Conservation (phyloP, 2,113 vertebrate species). For the Marcusenius ussheri region DNA sequence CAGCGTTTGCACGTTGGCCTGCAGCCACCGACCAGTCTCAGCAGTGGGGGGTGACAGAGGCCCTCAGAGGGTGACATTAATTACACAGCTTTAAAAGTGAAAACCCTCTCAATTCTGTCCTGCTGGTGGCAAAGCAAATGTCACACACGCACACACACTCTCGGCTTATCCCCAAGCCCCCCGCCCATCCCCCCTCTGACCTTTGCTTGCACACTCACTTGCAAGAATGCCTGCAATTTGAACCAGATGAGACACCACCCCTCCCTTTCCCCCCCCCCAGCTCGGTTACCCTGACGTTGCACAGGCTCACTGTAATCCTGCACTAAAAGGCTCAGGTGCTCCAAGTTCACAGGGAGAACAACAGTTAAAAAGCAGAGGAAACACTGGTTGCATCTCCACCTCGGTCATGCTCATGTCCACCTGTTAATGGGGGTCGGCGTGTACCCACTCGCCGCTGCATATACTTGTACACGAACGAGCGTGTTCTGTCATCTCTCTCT, state of each 20-base stretch:
- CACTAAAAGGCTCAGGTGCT: neutral
- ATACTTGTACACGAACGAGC: neutral
- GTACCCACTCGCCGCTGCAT: neutral
- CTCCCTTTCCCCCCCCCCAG: neutral
- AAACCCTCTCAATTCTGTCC: neutral
- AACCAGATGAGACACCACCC: constrained; percentile 54
- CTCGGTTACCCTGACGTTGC: neutral
- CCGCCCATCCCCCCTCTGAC: constrained; percentile 46
- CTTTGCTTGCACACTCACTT: constrained; percentile 57
- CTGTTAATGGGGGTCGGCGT: neutral
- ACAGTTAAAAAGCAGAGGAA: neutral
- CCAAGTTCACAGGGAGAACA: neutral
- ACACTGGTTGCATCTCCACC: neutral
- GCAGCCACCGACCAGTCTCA: neutral
- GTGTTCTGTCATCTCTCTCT: neutral
- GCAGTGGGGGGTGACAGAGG: neutral
- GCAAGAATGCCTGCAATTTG: constrained; percentile 65
- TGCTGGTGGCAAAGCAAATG: neutral
- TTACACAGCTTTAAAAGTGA: constrained; percentile 6
- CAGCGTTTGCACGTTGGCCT: neutral
- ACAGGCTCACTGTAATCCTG: neutral
- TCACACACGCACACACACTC: constrained; percentile 32
- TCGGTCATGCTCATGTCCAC: neutral
- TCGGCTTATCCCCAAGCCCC: constrained; percentile 20
- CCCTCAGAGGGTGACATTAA: neutral